phyloP scores from a whole-genome alignment of 2,797 vertebrate genomes.

The Iguana delicatissima region DNA sequence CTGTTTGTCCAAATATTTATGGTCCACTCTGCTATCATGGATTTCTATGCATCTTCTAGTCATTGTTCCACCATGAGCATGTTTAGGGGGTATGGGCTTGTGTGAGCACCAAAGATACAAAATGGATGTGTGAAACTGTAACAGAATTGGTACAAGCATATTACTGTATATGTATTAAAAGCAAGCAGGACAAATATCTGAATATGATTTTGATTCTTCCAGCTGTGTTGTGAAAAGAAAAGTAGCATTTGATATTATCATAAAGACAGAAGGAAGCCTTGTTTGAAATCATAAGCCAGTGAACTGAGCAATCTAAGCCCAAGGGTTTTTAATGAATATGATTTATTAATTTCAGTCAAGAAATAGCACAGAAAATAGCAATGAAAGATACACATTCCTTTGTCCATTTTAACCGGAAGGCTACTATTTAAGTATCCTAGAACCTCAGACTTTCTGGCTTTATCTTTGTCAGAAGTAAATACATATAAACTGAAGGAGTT shows the following conservation, averaged over 20 bases:
- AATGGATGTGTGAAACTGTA: background rate
- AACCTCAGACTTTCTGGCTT: background rate
- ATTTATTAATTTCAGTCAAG: slow-evolving; percentile 26
- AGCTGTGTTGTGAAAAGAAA: background rate
- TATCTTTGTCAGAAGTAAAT: slow-evolving; percentile 39
- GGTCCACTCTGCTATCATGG: background rate
- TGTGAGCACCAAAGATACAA: background rate
- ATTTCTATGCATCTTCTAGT: background rate
- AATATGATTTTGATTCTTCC: background rate
- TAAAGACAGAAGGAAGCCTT: background rate
- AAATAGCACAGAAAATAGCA: slow-evolving; percentile 38
- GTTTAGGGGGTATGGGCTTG: background rate
- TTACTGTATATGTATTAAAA: too few species aligned
- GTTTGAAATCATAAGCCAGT: slow-evolving; percentile 17
- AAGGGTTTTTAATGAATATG: background rate
- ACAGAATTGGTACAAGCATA: too few species aligned
- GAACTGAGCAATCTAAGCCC: background rate
- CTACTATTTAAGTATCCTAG: background rate
- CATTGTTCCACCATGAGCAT: background rate
- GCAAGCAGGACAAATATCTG: background rate
- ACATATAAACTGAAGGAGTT: background rate
- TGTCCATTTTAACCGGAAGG: background rate
- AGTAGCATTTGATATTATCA: background rate
- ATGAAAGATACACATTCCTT: slow-evolving; percentile 18
- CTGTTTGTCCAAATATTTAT: background rate